These are phyloP conservation scores for Perodicticus potto DNA, from an alignment of 2,797 vertebrate genomes.

Conservation along the genomic window DNA sequence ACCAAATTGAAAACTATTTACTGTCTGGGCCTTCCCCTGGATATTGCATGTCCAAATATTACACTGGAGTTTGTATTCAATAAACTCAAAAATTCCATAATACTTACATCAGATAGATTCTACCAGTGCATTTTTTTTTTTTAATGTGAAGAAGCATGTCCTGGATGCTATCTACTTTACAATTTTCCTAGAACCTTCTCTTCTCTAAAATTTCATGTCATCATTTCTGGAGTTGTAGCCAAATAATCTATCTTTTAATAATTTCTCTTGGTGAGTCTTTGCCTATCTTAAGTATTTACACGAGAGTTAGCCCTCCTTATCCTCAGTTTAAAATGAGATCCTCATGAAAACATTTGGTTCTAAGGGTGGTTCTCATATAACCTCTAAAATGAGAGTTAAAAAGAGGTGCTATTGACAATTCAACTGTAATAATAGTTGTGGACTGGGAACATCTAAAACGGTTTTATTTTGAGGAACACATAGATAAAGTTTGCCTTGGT, in stretches of 20 bases:
- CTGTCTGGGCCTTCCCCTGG: no score
- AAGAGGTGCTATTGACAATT: background rate
- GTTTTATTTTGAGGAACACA: background rate
- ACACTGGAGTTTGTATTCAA: background rate
- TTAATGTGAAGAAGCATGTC: accelerated
- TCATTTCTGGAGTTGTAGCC: background rate
- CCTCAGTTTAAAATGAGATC: background rate
- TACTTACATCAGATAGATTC: background rate
- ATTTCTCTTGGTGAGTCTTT: background rate
- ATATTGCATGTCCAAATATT: background rate
- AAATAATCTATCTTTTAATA: background rate
- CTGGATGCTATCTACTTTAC: background rate
- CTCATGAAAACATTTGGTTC: background rate
- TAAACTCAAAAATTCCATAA: background rate
- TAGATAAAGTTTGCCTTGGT: background rate
- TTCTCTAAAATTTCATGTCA: background rate
- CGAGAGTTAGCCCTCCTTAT: background rate
- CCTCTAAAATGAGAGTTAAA: background rate
- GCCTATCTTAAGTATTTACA: background rate
- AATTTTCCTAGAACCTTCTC: background rate
- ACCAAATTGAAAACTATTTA: background rate
- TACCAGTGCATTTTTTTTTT: accelerated
- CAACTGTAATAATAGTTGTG: background rate
- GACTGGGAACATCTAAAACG: background rate
- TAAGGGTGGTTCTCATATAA: background rate